Evolutionary conservation across 1,140 invertebrate genomes (phyloP).

Genomic region (Drosophila novamexicana): DNA sequence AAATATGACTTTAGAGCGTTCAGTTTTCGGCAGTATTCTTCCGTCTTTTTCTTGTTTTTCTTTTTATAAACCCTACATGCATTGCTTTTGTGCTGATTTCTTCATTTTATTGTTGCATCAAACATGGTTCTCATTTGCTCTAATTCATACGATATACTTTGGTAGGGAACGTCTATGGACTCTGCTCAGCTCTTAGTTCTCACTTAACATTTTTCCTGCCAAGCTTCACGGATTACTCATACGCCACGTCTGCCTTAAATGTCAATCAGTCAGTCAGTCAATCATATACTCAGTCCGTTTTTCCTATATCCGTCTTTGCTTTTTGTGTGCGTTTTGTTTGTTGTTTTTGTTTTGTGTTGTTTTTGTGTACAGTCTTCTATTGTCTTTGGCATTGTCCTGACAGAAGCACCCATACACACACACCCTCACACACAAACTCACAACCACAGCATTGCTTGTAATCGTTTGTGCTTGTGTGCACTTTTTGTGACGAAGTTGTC

Average conservation of each 20-base stretch:
- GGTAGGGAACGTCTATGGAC: slow-evolving; percentile 26
- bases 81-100: slow-evolving; percentile 55
- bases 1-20: too few species aligned
- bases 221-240: slow-evolving; percentile 59
- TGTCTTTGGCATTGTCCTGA: slow-evolving; percentile 60
- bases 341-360: slow-evolving; percentile 44
- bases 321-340: slow-evolving; percentile 19
- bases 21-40: neutral
- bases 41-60: neutral
- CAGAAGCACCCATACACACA: slow-evolving; percentile 39
- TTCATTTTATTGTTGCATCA: slow-evolving; percentile 63
- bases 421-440: slow-evolving; percentile 3
- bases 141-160: slow-evolving; percentile 65
- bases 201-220: neutral
- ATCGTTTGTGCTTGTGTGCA: slow-evolving; percentile 24
- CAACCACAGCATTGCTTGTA: neutral
- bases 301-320: slow-evolving; percentile 29
- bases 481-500: slow-evolving; percentile 32
- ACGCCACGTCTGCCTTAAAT: slow-evolving; percentile 46
- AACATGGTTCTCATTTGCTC: slow-evolving; percentile 65
- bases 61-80: neutral
- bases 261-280: slow-evolving; percentile 40
- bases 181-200: slow-evolving; percentile 14
- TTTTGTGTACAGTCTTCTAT: slow-evolving; percentile 51
- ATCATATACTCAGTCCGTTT: slow-evolving; percentile 32